Evolutionary conservation across 2,888 invertebrate species (phyloP).

Genomic region (Smittia aterrima): DNA sequence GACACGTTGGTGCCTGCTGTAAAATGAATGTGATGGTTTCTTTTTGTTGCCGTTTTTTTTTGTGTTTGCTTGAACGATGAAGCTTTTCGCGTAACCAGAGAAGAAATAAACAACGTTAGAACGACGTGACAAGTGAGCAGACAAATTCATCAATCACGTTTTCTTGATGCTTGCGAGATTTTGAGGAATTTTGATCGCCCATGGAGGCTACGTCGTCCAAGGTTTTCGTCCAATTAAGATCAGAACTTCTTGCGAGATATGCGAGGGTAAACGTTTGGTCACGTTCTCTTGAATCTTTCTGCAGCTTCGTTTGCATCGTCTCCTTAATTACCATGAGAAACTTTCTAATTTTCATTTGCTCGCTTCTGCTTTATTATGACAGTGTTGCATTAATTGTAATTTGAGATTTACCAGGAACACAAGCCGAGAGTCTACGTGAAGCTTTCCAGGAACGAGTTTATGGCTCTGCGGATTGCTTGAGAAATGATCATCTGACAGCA

Average conservation of each 20-base stretch:
- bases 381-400: neutral
- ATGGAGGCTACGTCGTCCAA: neutral
- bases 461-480: neutral
- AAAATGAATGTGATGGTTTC: neutral
- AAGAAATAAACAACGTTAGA: slow-evolving; percentile 6
- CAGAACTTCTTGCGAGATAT: neutral
- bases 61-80: neutral
- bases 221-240: neutral
- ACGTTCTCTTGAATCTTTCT: neutral
- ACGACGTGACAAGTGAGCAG: neutral
- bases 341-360: neutral
- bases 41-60: neutral
- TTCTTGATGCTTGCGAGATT: neutral
- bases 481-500: slow-evolving; percentile 20
- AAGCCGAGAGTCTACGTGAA: neutral
- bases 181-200: neutral
- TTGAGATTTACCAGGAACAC: neutral
- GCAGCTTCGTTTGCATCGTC: neutral
- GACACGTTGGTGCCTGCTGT: slow-evolving; percentile 25
- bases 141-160: slow-evolving; percentile 1
- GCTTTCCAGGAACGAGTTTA: neutral
- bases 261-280: neutral
- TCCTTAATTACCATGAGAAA: slow-evolving; percentile 6
- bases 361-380: neutral
- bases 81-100: neutral